Conservation (phyloP, 2,797 vertebrate species). For the Setipinna tenuifilis region DNA sequence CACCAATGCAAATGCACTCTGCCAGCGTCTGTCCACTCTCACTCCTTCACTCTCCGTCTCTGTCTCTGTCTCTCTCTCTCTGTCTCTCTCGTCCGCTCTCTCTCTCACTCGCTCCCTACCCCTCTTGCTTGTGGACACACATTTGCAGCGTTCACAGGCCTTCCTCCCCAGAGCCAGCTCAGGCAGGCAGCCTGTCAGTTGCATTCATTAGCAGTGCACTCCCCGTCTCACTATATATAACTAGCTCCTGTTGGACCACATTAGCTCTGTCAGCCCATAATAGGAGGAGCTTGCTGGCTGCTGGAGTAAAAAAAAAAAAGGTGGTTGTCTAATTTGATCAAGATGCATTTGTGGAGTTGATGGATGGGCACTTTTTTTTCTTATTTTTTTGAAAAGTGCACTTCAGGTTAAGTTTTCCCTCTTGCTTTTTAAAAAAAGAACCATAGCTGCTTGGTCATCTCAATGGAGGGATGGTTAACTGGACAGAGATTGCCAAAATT, state of each 20-base stretch:
- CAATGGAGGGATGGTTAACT: neutral
- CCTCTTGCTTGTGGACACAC: conserved; percentile 61
- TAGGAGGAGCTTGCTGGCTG: conserved; percentile 52
- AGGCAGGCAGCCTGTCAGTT: conserved; percentile 74
- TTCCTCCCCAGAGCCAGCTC: conserved; percentile 64
- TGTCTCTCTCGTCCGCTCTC: neutral
- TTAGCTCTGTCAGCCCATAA: conserved; percentile 64
- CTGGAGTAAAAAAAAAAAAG: conserved; percentile 13
- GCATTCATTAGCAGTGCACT: conserved; percentile 76
- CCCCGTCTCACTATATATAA: conserved; percentile 78
- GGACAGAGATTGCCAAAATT: neutral
- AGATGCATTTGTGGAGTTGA: conserved; percentile 22
- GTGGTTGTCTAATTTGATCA: conserved; percentile 19
- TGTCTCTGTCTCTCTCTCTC: conserved; percentile 39
- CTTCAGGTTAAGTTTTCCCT: neutral
- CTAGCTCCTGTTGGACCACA: conserved; percentile 61
- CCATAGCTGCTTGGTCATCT: neutral
- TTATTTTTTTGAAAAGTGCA: neutral
- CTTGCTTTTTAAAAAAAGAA: neutral
- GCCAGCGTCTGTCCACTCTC: conserved; percentile 31
- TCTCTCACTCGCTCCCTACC: neutral
- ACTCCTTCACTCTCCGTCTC: conserved; percentile 26
- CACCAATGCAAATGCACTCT: conserved; percentile 37
- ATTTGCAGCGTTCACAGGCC: conserved; percentile 66
- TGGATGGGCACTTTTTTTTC: neutral